phyloP scores from a whole-genome alignment of 2,888 invertebrate genomes.

The Aphrophora alni region DNA sequence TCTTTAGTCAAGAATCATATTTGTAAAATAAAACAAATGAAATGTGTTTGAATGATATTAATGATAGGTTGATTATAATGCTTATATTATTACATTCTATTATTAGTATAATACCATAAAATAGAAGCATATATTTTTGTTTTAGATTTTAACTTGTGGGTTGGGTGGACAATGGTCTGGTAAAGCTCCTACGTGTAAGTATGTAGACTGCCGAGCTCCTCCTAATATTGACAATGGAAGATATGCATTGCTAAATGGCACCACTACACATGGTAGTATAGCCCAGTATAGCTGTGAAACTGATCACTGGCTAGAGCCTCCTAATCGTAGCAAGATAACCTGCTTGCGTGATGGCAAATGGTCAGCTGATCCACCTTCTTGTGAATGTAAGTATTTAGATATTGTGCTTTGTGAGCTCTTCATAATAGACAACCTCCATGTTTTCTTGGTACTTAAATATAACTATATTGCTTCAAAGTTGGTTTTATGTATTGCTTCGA shows the following conservation, averaged over 20 bases:
- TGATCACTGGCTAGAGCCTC: conserved; percentile 81
- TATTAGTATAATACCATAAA: too few relatives aligned
- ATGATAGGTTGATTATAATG: too few relatives aligned
- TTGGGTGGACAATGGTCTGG: conserved; percentile 88
- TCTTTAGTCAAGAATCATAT: too few relatives aligned
- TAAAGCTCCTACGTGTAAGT: conserved; percentile 80
- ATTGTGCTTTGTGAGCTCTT: neutral
- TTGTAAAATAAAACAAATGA: too few relatives aligned
- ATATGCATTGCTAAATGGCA: conserved; percentile 74
- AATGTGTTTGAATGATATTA: too few relatives aligned
- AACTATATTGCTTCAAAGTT: neutral
- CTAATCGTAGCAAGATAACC: conserved; percentile 66
- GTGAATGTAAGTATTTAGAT: conserved; percentile 70
- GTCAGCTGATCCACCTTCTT: conserved; percentile 85
- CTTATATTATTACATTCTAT: too few relatives aligned
- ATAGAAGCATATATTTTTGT: too few relatives aligned
- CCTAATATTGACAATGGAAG: conserved; percentile 79
- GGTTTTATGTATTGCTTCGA: too few relatives aligned
- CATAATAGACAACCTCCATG: neutral
- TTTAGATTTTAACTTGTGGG: conserved; percentile 78
- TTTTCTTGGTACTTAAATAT: too few relatives aligned
- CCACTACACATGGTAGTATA: conserved; percentile 80
- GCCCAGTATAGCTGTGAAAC: conserved; percentile 80
- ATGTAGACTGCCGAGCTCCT: conserved; percentile 85
- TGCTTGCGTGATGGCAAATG: conserved; percentile 81